A percentile compares a stretch with the other conserved stretches of the same genome.
These are phyloP conservation scores for Aphodius sticticus DNA, from an alignment of 2,888 invertebrate genomes.

Conservation along the genomic window DNA sequence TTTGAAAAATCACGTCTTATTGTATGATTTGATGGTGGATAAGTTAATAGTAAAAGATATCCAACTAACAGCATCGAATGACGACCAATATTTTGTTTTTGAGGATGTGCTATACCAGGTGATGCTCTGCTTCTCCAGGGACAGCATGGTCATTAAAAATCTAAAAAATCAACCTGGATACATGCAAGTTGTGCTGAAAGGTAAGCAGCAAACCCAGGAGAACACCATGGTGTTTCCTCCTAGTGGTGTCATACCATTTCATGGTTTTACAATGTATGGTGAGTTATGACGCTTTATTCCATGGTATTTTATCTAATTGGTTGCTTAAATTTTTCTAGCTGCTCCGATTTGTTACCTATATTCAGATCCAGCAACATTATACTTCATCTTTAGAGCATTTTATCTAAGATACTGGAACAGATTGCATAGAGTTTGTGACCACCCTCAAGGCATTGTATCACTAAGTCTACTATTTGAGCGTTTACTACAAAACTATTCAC, in stretches of 20 bases:
- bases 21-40: constrained; percentile 92
- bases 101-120: constrained; percentile 95
- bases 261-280: constrained; percentile 98
- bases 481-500: constrained; percentile 88
- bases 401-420: constrained; percentile 93
- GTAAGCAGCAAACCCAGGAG: constrained; percentile 72
- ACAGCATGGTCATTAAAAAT: constrained; percentile 78
- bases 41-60: constrained; percentile 96
- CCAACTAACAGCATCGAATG: constrained; percentile 94
- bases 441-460: constrained; percentile 92
- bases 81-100: constrained; percentile 97
- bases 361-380: constrained; percentile 86
- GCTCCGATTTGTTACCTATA: constrained; percentile 95
- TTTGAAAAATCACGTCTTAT: constrained; percentile 82
- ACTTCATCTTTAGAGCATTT: constrained; percentile 90
- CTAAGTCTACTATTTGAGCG: constrained; percentile 90
- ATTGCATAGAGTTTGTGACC: constrained; percentile 90
- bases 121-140: constrained; percentile 91
- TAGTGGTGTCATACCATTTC: constrained; percentile 94
- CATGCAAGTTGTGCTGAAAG: constrained; percentile 78
- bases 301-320: not conserved
- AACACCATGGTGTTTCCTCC: constrained; percentile 87
- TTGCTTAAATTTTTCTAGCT: constrained; percentile 66
- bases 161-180: constrained; percentile 72
- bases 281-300: constrained; percentile 41